Evolutionary conservation across 2,113 vertebrate genomes (phyloP), one percentile per base, ranked within the genome.

Genomic region (Cervus canadensis): DNA sequence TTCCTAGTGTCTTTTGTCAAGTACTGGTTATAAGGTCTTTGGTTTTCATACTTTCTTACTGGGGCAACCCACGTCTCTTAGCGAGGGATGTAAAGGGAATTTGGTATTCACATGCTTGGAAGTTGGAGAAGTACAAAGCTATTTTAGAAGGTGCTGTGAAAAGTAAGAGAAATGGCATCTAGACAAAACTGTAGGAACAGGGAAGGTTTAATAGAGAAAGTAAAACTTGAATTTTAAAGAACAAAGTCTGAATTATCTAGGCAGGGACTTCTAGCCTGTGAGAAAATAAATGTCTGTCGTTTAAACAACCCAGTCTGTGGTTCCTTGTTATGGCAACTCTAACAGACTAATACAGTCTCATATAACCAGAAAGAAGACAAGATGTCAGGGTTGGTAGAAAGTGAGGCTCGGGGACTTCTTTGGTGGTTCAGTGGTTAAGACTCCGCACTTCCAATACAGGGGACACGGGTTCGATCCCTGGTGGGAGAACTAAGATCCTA

Each of bases 121-220:
- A 94, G 64, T 5, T 17, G 2, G 76, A 50, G 16, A 48, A 36
- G 43, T 79, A 15, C 36, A 64, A 89, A 81, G n/a, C 50, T 71
- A 78, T 96, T 96, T 54, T 83, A 81, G 52, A 92, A 62, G 45
- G 7, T 62, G 12, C 19, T 74, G 2, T 86, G 43, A 40, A 11
- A 67, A 40, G 71, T 54, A 76, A 48, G 50, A 92, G 57, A 94
- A 64, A 57, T 7, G 6, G 1, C 30, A 64, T 48, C 33, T 48
- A 81, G 52, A 86, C 62, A 82, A 56, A 81, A 82, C 81, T 23
- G 33, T 45, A 60, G 33, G 45, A 71, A 43, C 7, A 48, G 17
- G 43, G 43, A 90, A 57, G 9, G 17, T 89, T 89, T 97, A 86
- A 76, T 2, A 30, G 78, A 59, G 50, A 89, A 82, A 64, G n/a